Evolutionary conservation across 2,113 vertebrate genomes (phyloP), one percentile per base, ranked within the genome.

Genomic region (Tyrannus savana): DNA sequence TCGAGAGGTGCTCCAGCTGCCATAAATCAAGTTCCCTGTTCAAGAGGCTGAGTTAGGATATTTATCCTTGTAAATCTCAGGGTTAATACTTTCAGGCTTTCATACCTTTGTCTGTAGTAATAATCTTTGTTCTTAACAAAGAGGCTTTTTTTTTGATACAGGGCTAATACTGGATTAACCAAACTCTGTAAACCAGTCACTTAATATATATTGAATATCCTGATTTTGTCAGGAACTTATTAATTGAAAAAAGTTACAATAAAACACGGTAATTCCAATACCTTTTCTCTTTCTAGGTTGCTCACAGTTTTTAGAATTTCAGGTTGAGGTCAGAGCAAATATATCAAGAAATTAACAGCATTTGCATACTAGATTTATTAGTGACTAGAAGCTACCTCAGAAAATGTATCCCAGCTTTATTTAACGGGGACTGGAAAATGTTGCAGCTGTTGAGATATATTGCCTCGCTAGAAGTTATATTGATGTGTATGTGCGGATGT

Each of bases 281-380:
- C 33, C 8, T 63, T 8, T 69, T 59, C 33, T 66, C 4, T 56
- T 60, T 41, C 71, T 21, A 55, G 24, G 50, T 67, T 74, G 39
- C 25, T 76, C 0, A 3, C 9, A 6, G 9, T 84, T 90, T 75
- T 79, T 35, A 64, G 41, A 64, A 52, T 85, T 75, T 78, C 37
- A 68, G 11, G 30, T 53, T 81, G 52, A 81, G 39, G 35, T 81
- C 9, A 74, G 89, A 71, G 35, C 42, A 90, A 44, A n/a, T 80
- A 75, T 14, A 84, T 73, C 9, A 76, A 72, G 47, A 82, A 81
- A 55, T 35, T 67, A n/a, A 19, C 35, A 39, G 28, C 10, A 52
- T 77, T 66, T 90, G 30, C 24, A 17, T 77, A 28, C 23, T 44
- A 24, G 9, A 58, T 91, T 90, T 86, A 84, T 62, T 88, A 77